A percentile compares a stretch with the other conserved stretches of the same genome.
These are phyloP conservation scores for Phoebastria nigripes DNA, from an alignment of 2,797 vertebrate genomes.

Conservation along the genomic window DNA sequence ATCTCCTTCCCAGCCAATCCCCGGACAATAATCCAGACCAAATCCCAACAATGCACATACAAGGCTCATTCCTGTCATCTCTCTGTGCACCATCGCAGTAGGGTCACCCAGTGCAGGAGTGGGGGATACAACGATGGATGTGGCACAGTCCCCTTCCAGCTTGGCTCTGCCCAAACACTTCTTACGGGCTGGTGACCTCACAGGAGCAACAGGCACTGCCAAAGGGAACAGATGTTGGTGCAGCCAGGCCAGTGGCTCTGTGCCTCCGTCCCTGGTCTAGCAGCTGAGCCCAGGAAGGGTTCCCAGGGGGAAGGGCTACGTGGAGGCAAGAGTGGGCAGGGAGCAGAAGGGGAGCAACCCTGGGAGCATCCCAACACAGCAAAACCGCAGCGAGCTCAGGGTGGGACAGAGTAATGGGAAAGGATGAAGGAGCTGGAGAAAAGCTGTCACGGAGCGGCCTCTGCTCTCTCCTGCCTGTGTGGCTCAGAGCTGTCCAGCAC, in stretches of 20 bases:
- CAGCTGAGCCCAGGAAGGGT: not conserved
- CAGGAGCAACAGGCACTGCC: not conserved
- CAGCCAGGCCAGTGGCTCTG: not conserved
- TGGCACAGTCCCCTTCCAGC: not conserved
- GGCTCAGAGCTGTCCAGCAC: not conserved
- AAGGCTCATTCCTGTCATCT: not conserved
- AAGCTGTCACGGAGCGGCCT: not conserved
- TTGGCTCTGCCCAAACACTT: not conserved
- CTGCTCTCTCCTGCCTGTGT: not conserved
- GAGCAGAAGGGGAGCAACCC: not conserved
- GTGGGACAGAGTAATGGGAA: not conserved
- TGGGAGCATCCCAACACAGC: not conserved
- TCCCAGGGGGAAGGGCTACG: accelerated
- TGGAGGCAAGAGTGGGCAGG: not conserved
- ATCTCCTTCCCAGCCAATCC: not conserved
- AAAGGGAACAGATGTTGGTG: not conserved
- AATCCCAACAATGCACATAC: accelerated
- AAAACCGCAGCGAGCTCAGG: not conserved
- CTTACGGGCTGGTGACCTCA: not conserved
- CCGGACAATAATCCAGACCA: not conserved
- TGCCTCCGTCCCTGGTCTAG: not conserved
- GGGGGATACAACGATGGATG: not conserved
- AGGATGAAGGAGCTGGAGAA: not conserved
- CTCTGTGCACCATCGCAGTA: not conserved
- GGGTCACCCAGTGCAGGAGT: not conserved